These are phyloP conservation scores for Theocolax elegans DNA, from an alignment of 1,140 invertebrate species.

Conservation along the genomic window DNA sequence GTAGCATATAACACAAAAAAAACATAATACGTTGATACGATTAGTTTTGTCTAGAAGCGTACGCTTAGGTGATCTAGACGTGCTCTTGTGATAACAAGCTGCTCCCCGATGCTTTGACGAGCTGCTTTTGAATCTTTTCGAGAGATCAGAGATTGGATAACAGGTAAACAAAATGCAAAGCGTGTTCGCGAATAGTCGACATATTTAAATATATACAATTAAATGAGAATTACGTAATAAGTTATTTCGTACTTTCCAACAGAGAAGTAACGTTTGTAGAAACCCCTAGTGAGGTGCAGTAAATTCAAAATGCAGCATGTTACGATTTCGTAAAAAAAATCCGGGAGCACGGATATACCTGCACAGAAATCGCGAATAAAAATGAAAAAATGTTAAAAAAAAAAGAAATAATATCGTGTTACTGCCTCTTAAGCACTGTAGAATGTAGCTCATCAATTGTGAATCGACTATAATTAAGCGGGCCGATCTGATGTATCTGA, in stretches of 20 bases:
- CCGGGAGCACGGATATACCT: conserved; percentile 15
- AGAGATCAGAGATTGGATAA: conserved; percentile 19
- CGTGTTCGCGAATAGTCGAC: conserved; percentile 23
- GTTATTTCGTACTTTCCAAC: conserved; percentile 36
- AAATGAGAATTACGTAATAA: conserved; percentile 21
- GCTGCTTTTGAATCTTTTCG: conserved; percentile 48
- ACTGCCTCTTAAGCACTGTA: conserved; percentile 55
- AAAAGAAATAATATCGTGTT: conserved; percentile 49
- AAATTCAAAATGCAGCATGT: conserved; percentile 6
- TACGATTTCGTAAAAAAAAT: conserved; percentile 16
- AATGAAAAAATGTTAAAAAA: background rate
- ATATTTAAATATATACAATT: conserved; percentile 17
- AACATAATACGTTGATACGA: conserved; percentile 30
- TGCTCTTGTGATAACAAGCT: conserved; percentile 62
- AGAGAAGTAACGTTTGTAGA: conserved; percentile 16
- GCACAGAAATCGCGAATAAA: conserved; percentile 27
- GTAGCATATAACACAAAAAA: conserved; percentile 29
- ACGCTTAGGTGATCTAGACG: conserved; percentile 49
- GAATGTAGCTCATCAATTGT: conserved; percentile 49
- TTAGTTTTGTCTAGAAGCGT: conserved; percentile 48
- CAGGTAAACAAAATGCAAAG: conserved; percentile 24
- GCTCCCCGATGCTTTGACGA: conserved; percentile 55
- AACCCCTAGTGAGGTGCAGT: conserved; percentile 16
- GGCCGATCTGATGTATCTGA: background rate
- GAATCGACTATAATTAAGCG: conserved; percentile 44